Conservation (phyloP, 2,888 invertebrate species). For the Macrosiphum euphorbiae region DNA sequence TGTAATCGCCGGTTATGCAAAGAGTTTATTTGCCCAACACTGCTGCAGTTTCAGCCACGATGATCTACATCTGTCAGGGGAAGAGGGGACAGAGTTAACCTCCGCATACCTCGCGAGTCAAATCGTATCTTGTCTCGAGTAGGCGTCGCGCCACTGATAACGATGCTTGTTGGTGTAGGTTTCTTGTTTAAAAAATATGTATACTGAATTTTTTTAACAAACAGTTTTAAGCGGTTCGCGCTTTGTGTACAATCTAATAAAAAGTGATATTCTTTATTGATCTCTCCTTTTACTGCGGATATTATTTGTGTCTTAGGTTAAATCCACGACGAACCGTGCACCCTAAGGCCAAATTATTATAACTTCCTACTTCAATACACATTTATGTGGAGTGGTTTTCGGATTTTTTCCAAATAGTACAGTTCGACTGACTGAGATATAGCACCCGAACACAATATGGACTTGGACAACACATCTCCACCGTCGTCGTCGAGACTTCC, state of each 20-base stretch:
- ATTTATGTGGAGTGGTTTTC: background rate
- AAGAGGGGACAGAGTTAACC: background rate
- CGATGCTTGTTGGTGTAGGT: background rate
- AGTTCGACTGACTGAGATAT: no score
- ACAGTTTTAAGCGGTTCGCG: background rate
- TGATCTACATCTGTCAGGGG: no score
- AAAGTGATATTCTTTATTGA: background rate
- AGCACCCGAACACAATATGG: background rate
- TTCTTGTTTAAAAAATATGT: background rate
- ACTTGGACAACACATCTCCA: background rate
- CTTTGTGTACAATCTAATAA: background rate
- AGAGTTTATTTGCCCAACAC: background rate
- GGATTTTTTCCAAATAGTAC: background rate
- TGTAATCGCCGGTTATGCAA: background rate
- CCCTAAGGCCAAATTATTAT: background rate
- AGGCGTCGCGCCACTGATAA: background rate
- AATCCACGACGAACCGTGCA: background rate
- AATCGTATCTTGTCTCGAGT: background rate
- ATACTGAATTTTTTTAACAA: background rate
- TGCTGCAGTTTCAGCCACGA: background rate
- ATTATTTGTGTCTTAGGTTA: background rate
- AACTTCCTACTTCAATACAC: background rate
- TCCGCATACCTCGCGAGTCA: background rate
- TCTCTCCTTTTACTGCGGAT: background rate
- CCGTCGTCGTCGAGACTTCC: background rate